Evolutionary conservation across 30 jellyfish, hydroid and myxozoan species (phyloP).

Genomic region (Sanderia malayensis): DNA sequence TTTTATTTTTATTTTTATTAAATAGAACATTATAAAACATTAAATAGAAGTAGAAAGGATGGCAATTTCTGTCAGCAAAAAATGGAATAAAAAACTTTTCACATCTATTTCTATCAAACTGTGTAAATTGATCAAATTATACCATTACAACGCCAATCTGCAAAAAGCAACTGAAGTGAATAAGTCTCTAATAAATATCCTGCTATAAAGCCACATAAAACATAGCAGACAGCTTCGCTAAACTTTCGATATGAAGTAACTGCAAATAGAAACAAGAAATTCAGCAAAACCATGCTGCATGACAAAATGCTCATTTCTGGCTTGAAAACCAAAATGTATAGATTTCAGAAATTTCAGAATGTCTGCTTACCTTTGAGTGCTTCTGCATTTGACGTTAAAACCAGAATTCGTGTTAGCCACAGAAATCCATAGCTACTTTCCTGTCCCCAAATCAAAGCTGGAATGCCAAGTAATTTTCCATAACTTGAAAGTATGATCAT

Average conservation of each 20-base stretch:
- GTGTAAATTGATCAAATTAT: too few species aligned
- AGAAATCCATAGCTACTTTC: slow-evolving; percentile 53
- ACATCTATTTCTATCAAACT: too few species aligned
- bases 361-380: slow-evolving; percentile 64
- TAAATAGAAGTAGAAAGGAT: too few species aligned
- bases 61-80: too few species aligned
- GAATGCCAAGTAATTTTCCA: slow-evolving; percentile 70
- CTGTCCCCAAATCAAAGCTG: slow-evolving; percentile 70
- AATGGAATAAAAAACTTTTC: too few species aligned
- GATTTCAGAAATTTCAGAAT: neutral
- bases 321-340: too few species aligned
- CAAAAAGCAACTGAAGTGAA: slow-evolving; percentile 11
- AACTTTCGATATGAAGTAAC: slow-evolving; percentile 20
- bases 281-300: neutral
- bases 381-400: slow-evolving; percentile 66
- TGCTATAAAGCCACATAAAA: slow-evolving; percentile 33
- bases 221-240: slow-evolving; percentile 32
- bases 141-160: slow-evolving; percentile 6
- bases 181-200: slow-evolving; percentile 26
- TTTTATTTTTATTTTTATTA: too few species aligned
- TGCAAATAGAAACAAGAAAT: neutral
- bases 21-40: too few species aligned
- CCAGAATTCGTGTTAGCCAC: slow-evolving; percentile 62
- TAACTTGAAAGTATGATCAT: slow-evolving; percentile 53
- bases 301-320: neutral